Evolutionary conservation across 2,113 vertebrate genomes (phyloP), one percentile per base, ranked within the genome.

Genomic region (Sphyrna mokarran): DNA sequence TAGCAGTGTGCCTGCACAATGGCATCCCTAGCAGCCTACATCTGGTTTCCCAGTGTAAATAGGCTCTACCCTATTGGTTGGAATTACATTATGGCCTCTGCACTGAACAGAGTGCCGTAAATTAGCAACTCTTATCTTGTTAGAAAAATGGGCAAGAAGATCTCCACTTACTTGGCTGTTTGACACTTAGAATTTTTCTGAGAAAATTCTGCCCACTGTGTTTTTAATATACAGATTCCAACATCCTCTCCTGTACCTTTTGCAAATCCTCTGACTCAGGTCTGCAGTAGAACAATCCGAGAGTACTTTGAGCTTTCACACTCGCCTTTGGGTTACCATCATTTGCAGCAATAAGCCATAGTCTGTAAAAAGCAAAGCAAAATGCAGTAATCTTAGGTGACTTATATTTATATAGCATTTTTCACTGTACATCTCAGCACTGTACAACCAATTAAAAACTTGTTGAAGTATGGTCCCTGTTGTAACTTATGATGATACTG

Each of bases 341-440:
- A 54, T 98, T 97, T 86, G 98, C 98, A 95, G 98, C 98, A 89
- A 97, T 96, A 96, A 98, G 97, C 98, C 98, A 98, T 26, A 96
- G 96, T 76, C 97, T 97, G 86, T 10, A 78, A 96, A 61, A 66
- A 96, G 78, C 29, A 43, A 83, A 48, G 1, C 76, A 61, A 37
- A 48, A 43, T 1, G 78, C 76, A 89, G 40, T 95, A 14, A 10
- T 14, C 40, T n/a, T 76, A n/a, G 33, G n/a, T 33, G 5, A 76
- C 9, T 76, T 76, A 7, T 29, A 23, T 13, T 76, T 33, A 33
- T 13, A 33, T 6, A 76, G 72, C n/a, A 13, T 11, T 2, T 33
- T 76, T 76, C 72, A 76, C 29, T 33, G 72, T 9, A 11, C 26
- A 33, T 76, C 72, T 76, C 72, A 13, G 72, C 29, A 76, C 26